Base-by-base conservation (phyloP, 2,797 vertebrate genomes). In the Chelidonichthys spinosus region DNA sequence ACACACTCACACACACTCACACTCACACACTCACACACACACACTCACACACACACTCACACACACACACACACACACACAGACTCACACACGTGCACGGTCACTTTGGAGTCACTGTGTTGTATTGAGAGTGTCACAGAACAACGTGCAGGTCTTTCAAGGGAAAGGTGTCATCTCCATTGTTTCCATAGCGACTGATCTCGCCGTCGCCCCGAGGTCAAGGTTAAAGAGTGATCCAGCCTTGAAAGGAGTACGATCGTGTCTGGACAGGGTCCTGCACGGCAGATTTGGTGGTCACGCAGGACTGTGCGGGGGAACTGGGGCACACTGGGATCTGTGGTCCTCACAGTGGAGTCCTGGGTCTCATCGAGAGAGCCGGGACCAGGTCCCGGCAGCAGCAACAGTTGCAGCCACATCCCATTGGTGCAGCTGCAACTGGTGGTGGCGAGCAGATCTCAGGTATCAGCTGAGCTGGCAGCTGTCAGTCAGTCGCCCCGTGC, bases 301-400 rank as follows among this genome's bases (percentile, higher is more conserved):
- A 78, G 69, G 65, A 80, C 63, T 71, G 25, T 25, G 1, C 1
- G 25, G 69, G 79, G 69, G 85, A 90, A 91, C 80, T 87, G 89
- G 89, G 87, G 69, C 86, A 90, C 69, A 84, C 78, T 89, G 86
- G 88, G 85, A 89, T 90, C 85, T 86, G 69, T 84, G 87, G 86
- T 86, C 59, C 77, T 84, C 44, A n/a, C 42, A 69, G 58, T 53
- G 33, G 50, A 70, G 59, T 78, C 75, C 61, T 65, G 60, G 72
- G 63, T 62, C 68, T 74, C 61, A 75, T 2, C 65, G 43, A 65
- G 55, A 54, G 49, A 81, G 74, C 44, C 50, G 11, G 18, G 55
- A 49, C 71, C 6, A 25, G 6, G 73, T 83, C 56, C 58, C 61
- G 50, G 76, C 46, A 15, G 61, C 63, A 32, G 40, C 46, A 15